Evolutionary conservation across 2,888 invertebrate genomes (phyloP).

Genomic region (Sinopyrophorus schimmeli): DNA sequence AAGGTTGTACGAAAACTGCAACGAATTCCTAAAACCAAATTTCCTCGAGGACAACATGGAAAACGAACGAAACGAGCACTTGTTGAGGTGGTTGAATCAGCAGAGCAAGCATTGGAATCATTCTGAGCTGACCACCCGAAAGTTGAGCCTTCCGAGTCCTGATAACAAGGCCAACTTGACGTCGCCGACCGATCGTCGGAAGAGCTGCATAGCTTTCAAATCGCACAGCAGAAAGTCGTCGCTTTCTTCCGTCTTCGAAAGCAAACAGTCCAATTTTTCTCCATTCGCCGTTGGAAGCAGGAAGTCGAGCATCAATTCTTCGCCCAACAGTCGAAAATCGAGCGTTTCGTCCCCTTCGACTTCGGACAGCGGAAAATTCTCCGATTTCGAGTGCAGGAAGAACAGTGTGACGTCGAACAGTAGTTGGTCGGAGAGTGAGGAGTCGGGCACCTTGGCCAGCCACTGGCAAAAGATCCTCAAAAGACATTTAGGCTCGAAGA

Average conservation of each 20-base stretch:
- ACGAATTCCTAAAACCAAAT: slow-evolving; percentile 37
- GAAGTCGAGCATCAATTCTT: slow-evolving; percentile 41
- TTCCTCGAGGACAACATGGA: slow-evolving; percentile 45
- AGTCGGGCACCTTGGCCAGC: slow-evolving; percentile 40
- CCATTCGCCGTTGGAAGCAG: slow-evolving; percentile 49
- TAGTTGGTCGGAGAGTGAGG: slow-evolving; percentile 54
- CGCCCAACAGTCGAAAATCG: slow-evolving; percentile 27
- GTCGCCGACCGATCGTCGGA: slow-evolving; percentile 48
- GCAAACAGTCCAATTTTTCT: slow-evolving; percentile 42
- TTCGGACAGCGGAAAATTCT: slow-evolving; percentile 46
- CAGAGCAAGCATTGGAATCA: slow-evolving; percentile 44
- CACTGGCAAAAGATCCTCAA: slow-evolving; percentile 50
- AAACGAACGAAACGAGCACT: slow-evolving; percentile 52
- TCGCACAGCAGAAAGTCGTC: slow-evolving; percentile 28
- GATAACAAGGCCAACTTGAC: slow-evolving; percentile 8
- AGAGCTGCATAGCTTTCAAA: slow-evolving; percentile 43
- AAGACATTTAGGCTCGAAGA: slow-evolving; percentile 47
- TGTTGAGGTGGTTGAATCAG: slow-evolving; percentile 53
- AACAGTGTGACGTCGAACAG: slow-evolving; percentile 53
- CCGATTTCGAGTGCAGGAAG: slow-evolving; percentile 48
- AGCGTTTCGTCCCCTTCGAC: slow-evolving; percentile 42
- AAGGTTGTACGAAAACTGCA: slow-evolving; percentile 52
- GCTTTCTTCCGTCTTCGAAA: slow-evolving; percentile 30
- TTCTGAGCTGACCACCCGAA: slow-evolving; percentile 16
- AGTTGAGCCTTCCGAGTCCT: slow-evolving; percentile 23